These are phyloP conservation scores for Lypha dubia DNA, from an alignment of 2,888 invertebrate species.

Conservation along the genomic window DNA sequence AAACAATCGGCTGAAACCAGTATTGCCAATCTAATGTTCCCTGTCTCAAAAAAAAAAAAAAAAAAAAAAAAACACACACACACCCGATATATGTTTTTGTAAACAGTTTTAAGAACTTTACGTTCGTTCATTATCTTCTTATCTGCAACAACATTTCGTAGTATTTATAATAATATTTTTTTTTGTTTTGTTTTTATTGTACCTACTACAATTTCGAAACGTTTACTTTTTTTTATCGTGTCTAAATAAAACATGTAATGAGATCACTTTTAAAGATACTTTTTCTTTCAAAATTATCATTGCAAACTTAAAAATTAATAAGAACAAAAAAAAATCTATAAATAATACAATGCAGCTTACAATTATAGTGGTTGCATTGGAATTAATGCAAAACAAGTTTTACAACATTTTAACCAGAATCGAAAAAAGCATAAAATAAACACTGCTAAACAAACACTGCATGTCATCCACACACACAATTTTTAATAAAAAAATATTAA, in stretches of 20 bases:
- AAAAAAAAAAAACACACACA: no score
- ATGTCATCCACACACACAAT: conserved; percentile 5
- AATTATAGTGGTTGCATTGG: conserved; percentile 30
- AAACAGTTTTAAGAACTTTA: conserved; percentile 12
- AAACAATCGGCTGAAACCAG: no score
- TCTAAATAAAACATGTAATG: conserved; percentile 41
- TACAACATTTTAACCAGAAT: conserved; percentile 49
- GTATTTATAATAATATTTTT: conserved; percentile 7
- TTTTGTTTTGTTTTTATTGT: background rate
- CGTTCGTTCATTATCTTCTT: conserved; percentile 55
- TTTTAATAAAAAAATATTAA: conserved; percentile 31
- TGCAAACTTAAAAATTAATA: conserved; percentile 35
- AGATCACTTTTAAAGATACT: conserved; percentile 50
- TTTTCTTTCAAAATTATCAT: conserved; percentile 54
- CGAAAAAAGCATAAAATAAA: background rate
- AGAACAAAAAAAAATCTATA: conserved; percentile 26
- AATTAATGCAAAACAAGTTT: conserved; percentile 54
- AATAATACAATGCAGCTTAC: conserved; percentile 5
- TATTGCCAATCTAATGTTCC: no score
- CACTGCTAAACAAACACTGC: background rate
- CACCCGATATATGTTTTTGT: background rate
- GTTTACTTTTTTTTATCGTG: conserved; percentile 19
- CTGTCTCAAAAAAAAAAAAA: no score
- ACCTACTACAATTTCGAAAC: conserved; percentile 33
- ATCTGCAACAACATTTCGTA: conserved; percentile 49